phyloP scores from a whole-genome alignment of 2,113 vertebrate genomes.

The Herpetotheres cachinnans region DNA sequence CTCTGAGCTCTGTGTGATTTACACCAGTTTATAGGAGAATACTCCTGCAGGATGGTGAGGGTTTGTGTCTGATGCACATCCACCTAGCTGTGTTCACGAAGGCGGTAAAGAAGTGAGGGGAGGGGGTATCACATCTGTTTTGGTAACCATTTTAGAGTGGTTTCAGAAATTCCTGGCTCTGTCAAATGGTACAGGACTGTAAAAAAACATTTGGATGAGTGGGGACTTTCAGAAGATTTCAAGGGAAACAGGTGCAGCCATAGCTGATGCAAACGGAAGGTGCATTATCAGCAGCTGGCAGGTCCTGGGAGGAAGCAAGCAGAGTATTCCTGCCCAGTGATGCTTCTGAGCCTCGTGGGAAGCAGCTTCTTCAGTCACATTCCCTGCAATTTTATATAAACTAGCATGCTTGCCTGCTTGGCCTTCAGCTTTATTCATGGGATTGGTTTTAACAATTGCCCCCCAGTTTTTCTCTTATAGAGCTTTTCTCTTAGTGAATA shows the following conservation, averaged over 20 bases:
- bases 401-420: neutral
- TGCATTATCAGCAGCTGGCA: neutral
- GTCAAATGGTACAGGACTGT: neutral
- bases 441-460: neutral
- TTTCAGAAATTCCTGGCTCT: neutral
- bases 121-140: neutral
- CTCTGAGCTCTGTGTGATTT: neutral
- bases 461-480: neutral
- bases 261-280: neutral
- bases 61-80: neutral
- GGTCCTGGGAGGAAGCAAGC: neutral
- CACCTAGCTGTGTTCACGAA: neutral
- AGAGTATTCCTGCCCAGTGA: neutral
- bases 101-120: rapidly evolving
- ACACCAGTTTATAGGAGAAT: neutral
- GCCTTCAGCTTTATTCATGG: neutral
- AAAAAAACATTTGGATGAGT: neutral
- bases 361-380: neutral
- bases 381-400: neutral
- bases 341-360: neutral
- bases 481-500: neutral
- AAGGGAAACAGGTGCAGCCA: neutral
- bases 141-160: neutral
- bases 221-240: neutral
- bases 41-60: neutral